Evolutionary conservation across 2,888 invertebrate genomes (phyloP), one percentile per base, ranked within the genome.

Genomic region (Tenthredo amoena): DNA sequence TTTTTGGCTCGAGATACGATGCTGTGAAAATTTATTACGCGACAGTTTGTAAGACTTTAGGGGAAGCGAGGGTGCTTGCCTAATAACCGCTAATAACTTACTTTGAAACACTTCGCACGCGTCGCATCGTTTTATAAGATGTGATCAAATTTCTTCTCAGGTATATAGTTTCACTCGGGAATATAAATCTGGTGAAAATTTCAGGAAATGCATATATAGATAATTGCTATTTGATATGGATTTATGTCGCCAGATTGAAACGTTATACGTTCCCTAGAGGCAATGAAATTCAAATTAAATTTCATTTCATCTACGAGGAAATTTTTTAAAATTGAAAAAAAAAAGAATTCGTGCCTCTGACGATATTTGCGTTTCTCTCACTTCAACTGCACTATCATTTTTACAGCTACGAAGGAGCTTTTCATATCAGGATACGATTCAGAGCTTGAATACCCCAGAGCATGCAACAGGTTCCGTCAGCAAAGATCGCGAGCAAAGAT

Each of bases 381-480:
- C 18, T 50, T 9, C 0, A n/a, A 50, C 15, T 47, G 47, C 18
- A 6, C 50, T 50, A 18, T 50, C 18, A 50, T 18, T 55, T n/a
- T 55, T 1, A n/a, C n/a, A 55, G 7, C 7, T 55, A 55, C 6
- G n/a, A 55, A 55, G 2, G n/a, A 55, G 18, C 55, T 62, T 62
- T 21, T 62, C 21, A 21, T 31, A 55, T 55, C n/a, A 10, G 10
- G 26, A 21, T 26, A 26, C 26, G 21, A 26, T 62, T 62, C 21
- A 7, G 81, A 21, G 34, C 40, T 40, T 12, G 10, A 47, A 40
- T 12, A 7, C 40, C 62, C 12, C 6, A 2, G 58, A 81, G 58
- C 58, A 81, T 81, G 81, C 81, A 81, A 81, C 81, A 81, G 81
- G 81, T 81, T 81, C 40, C 15, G 18, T 40, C 58, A 55, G 55